Evolutionary conservation across 2,888 invertebrate genomes (phyloP).

Genomic region (Macrophya alboannulata): DNA sequence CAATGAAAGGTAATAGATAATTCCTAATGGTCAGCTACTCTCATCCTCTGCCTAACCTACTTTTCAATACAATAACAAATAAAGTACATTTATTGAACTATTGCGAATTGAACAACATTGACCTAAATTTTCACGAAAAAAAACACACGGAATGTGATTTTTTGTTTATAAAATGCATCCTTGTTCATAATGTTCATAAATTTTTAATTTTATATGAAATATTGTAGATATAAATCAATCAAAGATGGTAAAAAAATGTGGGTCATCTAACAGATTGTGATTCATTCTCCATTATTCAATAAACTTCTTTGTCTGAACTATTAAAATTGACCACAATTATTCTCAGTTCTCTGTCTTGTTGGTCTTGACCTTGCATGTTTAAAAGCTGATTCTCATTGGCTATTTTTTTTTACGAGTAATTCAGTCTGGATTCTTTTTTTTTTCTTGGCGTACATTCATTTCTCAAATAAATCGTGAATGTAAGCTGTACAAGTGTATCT

Average conservation of each 20-base stretch:
- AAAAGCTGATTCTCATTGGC: neutral
- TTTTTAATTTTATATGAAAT: too few relatives aligned
- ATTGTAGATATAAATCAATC: neutral
- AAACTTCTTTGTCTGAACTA: neutral
- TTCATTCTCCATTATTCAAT: conserved; percentile 4
- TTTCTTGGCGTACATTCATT: neutral
- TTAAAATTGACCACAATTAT: neutral
- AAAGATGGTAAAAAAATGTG: neutral
- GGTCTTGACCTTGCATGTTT: conserved; percentile 7
- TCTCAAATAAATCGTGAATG: neutral
- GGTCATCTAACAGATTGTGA: conserved; percentile 8
- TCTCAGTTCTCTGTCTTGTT: neutral
- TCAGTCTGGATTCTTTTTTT: neutral
- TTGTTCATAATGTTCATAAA: too few relatives aligned
- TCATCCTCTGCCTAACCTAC: conserved; percentile 22
- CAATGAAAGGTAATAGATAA: neutral
- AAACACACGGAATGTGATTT: conserved; percentile 33
- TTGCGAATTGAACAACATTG: conserved; percentile 11
- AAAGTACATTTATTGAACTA: neutral
- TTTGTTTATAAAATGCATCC: neutral
- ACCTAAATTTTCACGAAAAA: neutral
- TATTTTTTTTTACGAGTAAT: neutral
- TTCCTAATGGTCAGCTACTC: neutral
- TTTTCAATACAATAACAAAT: conserved; percentile 32
- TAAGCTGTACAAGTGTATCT: neutral